phyloP scores from a whole-genome alignment of 1,140 invertebrate genomes.

The Octopus sinensis region DNA sequence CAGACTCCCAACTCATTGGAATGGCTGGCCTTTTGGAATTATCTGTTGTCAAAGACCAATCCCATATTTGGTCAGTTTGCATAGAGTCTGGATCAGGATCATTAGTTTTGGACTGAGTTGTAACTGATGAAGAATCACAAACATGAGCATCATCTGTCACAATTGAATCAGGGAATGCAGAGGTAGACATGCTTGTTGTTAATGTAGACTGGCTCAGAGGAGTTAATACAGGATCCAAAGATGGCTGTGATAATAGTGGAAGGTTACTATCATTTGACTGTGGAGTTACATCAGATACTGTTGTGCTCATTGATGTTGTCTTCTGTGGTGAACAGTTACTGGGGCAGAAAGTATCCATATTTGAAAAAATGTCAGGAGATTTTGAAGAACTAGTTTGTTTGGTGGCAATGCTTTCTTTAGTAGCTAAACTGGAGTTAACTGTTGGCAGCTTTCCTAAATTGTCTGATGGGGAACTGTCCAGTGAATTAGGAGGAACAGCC shows the following conservation, averaged over 20 bases:
- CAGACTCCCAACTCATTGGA: neutral
- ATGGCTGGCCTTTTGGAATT: neutral
- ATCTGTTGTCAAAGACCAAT: neutral
- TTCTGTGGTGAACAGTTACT: neutral
- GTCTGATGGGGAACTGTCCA: neutral
- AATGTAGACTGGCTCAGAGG: neutral
- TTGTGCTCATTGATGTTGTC: neutral
- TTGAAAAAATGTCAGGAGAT: constrained; percentile 17
- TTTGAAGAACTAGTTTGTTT: neutral
- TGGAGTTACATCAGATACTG: neutral
- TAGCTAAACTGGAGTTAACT: neutral
- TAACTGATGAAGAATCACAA: neutral
- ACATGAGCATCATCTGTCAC: neutral
- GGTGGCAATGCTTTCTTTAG: neutral
- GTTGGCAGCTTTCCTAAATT: neutral
- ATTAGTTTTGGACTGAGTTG: neutral
- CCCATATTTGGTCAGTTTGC: neutral
- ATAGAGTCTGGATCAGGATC: neutral
- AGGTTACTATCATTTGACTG: neutral
- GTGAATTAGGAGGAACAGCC: constrained; percentile 22
- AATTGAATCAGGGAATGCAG: neutral
- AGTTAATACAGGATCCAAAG: neutral
- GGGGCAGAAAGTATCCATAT: constrained; percentile 16
- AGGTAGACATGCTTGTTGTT: neutral
- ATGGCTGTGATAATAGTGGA: neutral